These are phyloP conservation scores for Plotosus lineatus DNA, from an alignment of 2,113 vertebrate genomes.

Conservation along the genomic window DNA sequence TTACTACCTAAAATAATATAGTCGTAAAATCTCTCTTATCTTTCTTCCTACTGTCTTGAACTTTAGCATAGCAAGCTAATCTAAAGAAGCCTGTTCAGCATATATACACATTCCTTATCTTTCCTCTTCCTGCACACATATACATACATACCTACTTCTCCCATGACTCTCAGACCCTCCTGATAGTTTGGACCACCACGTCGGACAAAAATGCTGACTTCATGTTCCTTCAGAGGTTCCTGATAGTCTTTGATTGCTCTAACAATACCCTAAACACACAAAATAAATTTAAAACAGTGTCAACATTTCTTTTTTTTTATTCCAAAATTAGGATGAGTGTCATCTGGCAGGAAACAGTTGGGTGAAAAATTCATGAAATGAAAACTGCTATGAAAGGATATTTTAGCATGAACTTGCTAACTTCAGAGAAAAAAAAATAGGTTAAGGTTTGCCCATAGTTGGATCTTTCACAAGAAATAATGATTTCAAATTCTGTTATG, in stretches of 20 bases:
- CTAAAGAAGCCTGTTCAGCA: background rate
- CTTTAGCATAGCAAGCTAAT: background rate
- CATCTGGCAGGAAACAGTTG: background rate
- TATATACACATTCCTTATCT: background rate
- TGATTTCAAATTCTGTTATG: too few species aligned
- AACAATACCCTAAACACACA: constrained; percentile 84
- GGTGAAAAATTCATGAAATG: background rate
- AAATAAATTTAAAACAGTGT: background rate
- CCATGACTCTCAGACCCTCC: constrained; percentile 96
- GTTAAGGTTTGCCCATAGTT: background rate
- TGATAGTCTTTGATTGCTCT: constrained; percentile 93
- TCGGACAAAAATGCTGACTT: constrained; percentile 93
- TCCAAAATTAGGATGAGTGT: background rate
- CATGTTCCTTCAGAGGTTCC: constrained; percentile 90
- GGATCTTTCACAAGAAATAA: background rate
- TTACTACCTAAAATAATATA: background rate
- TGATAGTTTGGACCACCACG: constrained; percentile 97
- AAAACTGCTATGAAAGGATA: background rate
- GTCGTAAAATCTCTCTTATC: background rate
- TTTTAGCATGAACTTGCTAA: background rate
- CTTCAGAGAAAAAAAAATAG: background rate
- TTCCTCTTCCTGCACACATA: background rate
- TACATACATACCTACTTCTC: constrained; percentile 90
- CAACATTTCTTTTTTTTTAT: too few species aligned
- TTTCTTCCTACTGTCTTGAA: background rate